A percentile compares a stretch with the other conserved stretches of the same genome.
Evolutionary conservation across 1,140 invertebrate genomes (phyloP).

Genomic region (Episyrphus balteatus): DNA sequence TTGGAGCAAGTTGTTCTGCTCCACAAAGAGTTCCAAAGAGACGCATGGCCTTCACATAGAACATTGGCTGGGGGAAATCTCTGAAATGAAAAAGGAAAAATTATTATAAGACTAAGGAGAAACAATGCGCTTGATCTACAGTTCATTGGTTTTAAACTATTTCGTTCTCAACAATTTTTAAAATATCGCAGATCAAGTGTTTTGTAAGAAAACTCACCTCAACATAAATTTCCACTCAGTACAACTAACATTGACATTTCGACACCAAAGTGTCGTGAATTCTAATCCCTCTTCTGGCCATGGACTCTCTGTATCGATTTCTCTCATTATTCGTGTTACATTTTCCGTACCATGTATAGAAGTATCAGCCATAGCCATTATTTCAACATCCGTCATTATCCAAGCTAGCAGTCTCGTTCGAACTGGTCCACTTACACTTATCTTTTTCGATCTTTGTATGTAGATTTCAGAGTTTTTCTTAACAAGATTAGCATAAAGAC

Average conservation of each 20-base stretch:
- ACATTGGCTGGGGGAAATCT: constrained; percentile 91
- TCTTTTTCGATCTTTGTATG: constrained; percentile 77
- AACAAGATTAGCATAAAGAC: constrained; percentile 72
- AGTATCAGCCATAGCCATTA: constrained; percentile 78
- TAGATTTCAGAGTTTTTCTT: constrained; percentile 93
- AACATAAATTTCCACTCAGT: constrained; percentile 77
- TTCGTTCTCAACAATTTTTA: not conserved
- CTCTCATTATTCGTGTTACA: constrained; percentile 57
- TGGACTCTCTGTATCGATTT: constrained; percentile 74
- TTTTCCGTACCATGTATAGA: constrained; percentile 74
- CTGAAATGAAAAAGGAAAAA: constrained; percentile 29
- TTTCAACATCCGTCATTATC: constrained; percentile 64
- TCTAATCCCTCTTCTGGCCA: constrained; percentile 86
- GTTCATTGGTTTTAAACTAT: not conserved
- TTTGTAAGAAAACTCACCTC: constrained; percentile 21
- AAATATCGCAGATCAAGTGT: not conserved
- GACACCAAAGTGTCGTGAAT: constrained; percentile 88
- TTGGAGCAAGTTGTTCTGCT: constrained; percentile 74
- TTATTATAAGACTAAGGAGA: not conserved
- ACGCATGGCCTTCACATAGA: constrained; percentile 69
- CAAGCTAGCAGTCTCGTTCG: constrained; percentile 70
- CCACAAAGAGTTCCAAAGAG: constrained; percentile 84
- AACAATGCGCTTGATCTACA: no score
- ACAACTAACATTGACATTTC: constrained; percentile 69
- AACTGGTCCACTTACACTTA: constrained; percentile 58